Conservation (phyloP, 2,888 invertebrate genomes). For the Orchesellides sinensis region DNA sequence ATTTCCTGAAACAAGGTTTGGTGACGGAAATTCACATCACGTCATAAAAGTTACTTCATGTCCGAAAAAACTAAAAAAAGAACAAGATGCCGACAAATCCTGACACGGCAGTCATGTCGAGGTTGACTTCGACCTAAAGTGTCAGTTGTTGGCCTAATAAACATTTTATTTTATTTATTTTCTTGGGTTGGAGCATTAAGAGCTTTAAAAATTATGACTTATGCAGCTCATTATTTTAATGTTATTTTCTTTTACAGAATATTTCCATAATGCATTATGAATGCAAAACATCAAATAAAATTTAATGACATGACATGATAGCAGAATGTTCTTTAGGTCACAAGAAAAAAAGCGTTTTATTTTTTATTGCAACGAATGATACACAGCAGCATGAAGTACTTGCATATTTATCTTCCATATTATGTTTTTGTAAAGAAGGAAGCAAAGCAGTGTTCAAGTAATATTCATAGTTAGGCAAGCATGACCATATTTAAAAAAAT, state of each 20-base stretch:
- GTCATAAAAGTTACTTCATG: conserved; percentile 18
- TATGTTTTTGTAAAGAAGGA: background rate
- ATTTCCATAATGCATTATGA: background rate
- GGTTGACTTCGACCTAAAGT: background rate
- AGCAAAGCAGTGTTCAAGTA: background rate
- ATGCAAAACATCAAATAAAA: conserved; percentile 9
- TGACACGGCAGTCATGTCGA: too few relatives aligned
- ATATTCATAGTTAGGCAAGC: background rate
- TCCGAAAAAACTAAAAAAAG: background rate
- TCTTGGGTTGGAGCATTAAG: background rate
- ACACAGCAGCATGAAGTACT: background rate
- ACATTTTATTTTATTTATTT: background rate
- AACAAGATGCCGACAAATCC: background rate
- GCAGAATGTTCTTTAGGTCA: too few relatives aligned
- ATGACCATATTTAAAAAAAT: background rate
- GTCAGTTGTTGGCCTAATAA: background rate
- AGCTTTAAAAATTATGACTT: background rate
- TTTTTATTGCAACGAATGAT: background rate
- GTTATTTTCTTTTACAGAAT: background rate
- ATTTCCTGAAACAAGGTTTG: background rate
- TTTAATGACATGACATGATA: conserved; percentile 2
- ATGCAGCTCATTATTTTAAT: background rate
- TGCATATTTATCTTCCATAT: background rate
- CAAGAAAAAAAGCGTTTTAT: too few relatives aligned
- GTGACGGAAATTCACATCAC: conserved; percentile 45